Evolutionary conservation across 2,888 invertebrate genomes (phyloP).

Genomic region (Caenorhabditis macrosperma): DNA sequence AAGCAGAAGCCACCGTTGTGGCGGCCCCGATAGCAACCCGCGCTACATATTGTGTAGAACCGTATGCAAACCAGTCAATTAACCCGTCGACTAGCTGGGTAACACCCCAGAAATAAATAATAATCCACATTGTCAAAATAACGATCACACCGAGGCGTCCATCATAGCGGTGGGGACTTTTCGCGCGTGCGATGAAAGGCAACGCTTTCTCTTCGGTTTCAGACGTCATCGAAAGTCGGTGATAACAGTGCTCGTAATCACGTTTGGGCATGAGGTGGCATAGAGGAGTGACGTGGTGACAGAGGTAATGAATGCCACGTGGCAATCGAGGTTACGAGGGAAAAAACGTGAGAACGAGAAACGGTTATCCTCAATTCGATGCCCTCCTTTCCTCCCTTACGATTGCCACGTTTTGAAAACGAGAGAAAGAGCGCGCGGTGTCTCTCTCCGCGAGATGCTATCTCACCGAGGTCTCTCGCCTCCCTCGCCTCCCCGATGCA

Average conservation of each 20-base stretch:
- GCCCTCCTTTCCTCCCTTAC: not conserved
- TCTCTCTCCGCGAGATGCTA: constrained; percentile 24
- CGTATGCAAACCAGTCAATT: constrained; percentile 66
- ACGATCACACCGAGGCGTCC: constrained; percentile 57
- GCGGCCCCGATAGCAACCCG: constrained; percentile 42
- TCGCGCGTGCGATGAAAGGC: constrained; percentile 62
- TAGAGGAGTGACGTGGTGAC: not conserved
- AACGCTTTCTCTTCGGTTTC: constrained; percentile 70
- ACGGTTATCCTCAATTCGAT: not conserved
- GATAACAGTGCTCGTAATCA: constrained; percentile 33
- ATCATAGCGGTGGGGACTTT: constrained; percentile 48
- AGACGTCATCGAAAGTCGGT: constrained; percentile 68
- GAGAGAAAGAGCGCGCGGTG: constrained; percentile 8
- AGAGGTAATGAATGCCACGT: constrained; percentile 2
- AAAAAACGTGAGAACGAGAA: not conserved
- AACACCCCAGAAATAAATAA: constrained; percentile 73
- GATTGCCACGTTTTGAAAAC: constrained; percentile 42
- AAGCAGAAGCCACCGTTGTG: constrained; percentile 43
- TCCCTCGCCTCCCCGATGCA: constrained; percentile 21
- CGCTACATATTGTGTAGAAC: constrained; percentile 36
- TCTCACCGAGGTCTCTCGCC: constrained; percentile 17
- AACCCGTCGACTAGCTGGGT: constrained; percentile 74
- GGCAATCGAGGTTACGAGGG: not conserved
- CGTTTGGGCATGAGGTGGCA: constrained; percentile 39
- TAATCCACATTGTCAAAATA: constrained; percentile 71